phyloP scores from a whole-genome alignment of 2,888 invertebrate genomes.

The Podotricha telesiphe region DNA sequence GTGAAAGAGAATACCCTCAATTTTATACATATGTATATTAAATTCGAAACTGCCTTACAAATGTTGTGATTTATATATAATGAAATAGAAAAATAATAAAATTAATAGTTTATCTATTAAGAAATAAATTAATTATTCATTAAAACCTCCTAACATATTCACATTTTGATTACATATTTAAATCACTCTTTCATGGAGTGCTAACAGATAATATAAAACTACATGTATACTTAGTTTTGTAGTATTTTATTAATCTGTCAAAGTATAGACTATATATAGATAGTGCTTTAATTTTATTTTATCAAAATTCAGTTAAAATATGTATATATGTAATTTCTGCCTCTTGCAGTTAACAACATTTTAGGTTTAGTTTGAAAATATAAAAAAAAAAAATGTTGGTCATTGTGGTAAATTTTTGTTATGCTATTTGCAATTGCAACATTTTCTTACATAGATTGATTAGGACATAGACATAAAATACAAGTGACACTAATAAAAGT shows the following conservation, averaged over 20 bases:
- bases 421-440: no score
- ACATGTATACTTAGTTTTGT: not conserved
- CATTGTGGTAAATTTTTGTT: no score
- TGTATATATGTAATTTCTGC: no score
- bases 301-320: no score
- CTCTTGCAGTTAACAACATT: no score
- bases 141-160: slow-evolving; percentile 12
- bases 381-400: no score
- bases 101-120: not conserved
- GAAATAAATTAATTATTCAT: not conserved
- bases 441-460: no score
- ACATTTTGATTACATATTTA: not conserved
- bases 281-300: not conserved
- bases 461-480: no score
- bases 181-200: not conserved
- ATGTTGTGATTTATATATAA: slow-evolving; percentile 4
- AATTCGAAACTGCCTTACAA: slow-evolving; percentile 2
- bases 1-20: not conserved
- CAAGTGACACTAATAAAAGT: no score
- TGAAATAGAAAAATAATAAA: not conserved
- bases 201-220: not conserved
- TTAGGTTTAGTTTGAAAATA: no score
- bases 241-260: not conserved
- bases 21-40: not conserved
- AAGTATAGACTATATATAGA: not conserved